These are phyloP conservation scores for Euleptes europaea DNA, from an alignment of 2,113 vertebrate species.

Conservation along the genomic window DNA sequence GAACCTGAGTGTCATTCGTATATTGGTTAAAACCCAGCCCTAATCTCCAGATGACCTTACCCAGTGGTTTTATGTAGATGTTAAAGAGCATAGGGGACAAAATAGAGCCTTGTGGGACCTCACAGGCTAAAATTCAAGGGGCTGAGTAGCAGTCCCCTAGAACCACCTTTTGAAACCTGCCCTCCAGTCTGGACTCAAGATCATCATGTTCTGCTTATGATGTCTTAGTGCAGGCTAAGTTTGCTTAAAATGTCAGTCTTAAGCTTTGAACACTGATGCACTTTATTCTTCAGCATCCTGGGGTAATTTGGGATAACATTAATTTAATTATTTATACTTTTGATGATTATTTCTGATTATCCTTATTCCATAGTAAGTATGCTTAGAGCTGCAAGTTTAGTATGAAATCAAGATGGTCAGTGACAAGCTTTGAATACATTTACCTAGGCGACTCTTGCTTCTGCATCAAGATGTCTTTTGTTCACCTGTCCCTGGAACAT, in stretches of 20 bases:
- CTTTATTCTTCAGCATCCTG: not conserved
- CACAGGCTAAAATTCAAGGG: no score
- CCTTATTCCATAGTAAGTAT: not conserved
- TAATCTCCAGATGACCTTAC: no score
- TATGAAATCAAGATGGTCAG: not conserved
- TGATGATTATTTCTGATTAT: not conserved
- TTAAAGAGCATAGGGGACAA: no score
- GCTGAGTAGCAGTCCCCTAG: no score
- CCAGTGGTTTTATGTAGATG: no score
- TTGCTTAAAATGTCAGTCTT: not conserved
- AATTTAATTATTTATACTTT: not conserved
- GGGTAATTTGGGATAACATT: not conserved
- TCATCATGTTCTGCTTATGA: no score
- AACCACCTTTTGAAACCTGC: no score
- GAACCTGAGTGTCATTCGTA: no score
- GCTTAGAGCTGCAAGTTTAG: not conserved
- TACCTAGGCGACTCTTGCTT: slow-evolving; percentile 80
- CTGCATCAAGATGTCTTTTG: slow-evolving; percentile 80
- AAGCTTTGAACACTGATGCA: not conserved
- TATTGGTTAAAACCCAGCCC: no score
- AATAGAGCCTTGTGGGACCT: no score
- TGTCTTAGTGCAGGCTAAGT: not conserved
- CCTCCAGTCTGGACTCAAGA: no score
- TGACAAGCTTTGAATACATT: slow-evolving; percentile 23
- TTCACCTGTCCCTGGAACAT: slow-evolving; percentile 79